A percentile compares a stretch with the other conserved stretches of the same genome.
phyloP scores from a whole-genome alignment of 2,113 vertebrate genomes.

The Protomyctophum bolini region DNA sequence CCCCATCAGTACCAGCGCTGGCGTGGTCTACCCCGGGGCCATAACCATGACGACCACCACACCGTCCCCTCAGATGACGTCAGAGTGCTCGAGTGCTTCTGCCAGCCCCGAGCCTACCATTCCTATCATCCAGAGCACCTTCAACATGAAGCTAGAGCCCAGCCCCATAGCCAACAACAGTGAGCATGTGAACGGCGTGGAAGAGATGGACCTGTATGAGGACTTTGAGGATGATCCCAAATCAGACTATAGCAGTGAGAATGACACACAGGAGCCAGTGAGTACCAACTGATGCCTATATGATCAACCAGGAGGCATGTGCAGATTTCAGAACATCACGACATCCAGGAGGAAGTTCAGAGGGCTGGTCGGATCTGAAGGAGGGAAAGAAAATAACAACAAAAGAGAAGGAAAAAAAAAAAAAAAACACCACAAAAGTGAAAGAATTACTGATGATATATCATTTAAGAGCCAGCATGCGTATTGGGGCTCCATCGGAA shows the following conservation, averaged over 20 bases:
- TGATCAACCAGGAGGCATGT: conserved; percentile 2
- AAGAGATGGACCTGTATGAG: conserved; percentile 98
- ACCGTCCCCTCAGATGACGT: conserved; percentile 98
- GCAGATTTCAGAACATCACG: conserved; percentile 32
- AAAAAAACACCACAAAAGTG: conserved; percentile 51
- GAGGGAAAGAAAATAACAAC: conserved; percentile 47
- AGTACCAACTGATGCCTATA: conserved; percentile 89
- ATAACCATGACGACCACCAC: conserved; percentile 93
- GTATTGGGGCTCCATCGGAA: conserved; percentile 90
- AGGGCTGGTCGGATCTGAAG: conserved; percentile 51
- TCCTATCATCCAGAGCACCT: conserved; percentile 98
- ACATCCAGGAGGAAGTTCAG: conserved; percentile 42
- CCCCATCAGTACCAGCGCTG: conserved; percentile 93
- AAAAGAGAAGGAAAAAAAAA: conserved; percentile 35
- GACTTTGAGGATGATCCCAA: conserved; percentile 99
- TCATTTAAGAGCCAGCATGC: conserved; percentile 95
- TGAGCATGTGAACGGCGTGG: conserved; percentile 89
- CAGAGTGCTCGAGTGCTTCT: conserved; percentile 97
- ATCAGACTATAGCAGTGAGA: conserved; percentile 99
- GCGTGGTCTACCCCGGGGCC: conserved; percentile 96
- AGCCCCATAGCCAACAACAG: conserved; percentile 84
- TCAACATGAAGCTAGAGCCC: conserved; percentile 93
- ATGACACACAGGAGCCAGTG: conserved; percentile 93
- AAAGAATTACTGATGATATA: conserved; percentile 74
- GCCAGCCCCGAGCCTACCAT: conserved; percentile 97